Evolutionary conservation across 2,113 vertebrate genomes (phyloP).

Genomic region (Pipa parva): DNA sequence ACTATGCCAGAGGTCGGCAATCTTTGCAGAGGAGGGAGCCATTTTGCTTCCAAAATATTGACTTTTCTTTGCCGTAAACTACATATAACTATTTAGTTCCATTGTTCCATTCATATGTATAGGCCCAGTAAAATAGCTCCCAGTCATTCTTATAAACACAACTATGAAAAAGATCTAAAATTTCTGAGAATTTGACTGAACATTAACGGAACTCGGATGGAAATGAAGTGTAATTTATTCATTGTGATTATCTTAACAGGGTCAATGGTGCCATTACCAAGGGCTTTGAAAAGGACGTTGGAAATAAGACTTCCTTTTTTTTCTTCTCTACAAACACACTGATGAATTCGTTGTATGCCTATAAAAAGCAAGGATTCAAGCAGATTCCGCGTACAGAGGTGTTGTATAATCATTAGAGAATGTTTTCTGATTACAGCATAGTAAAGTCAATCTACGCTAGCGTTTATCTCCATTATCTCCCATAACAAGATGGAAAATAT

Average conservation of each 20-base stretch:
- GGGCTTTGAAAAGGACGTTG: slow-evolving; percentile 70
- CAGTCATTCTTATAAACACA: background rate
- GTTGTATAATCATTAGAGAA: background rate
- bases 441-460: too few species aligned
- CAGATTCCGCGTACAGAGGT: slow-evolving; percentile 49
- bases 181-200: background rate
- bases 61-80: background rate
- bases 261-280: slow-evolving; percentile 65
- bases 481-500: too few species aligned
- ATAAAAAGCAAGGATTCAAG: slow-evolving; percentile 49
- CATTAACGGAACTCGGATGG: background rate
- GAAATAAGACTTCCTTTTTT: slow-evolving; percentile 69
- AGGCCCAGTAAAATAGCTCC: too few species aligned
- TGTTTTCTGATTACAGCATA: too few species aligned
- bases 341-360: slow-evolving; percentile 64
- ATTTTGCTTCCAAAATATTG: too few species aligned
- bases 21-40: too few species aligned
- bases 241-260: slow-evolving; percentile 43
- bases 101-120: too few species aligned
- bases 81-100: too few species aligned
- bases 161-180: too few species aligned
- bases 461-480: too few species aligned
- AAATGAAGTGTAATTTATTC: background rate
- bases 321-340: slow-evolving; percentile 76
- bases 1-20: too few species aligned